These are phyloP conservation scores for Trypoxylon attenuatum DNA, from an alignment of 2,888 invertebrate genomes.

Conservation along the genomic window DNA sequence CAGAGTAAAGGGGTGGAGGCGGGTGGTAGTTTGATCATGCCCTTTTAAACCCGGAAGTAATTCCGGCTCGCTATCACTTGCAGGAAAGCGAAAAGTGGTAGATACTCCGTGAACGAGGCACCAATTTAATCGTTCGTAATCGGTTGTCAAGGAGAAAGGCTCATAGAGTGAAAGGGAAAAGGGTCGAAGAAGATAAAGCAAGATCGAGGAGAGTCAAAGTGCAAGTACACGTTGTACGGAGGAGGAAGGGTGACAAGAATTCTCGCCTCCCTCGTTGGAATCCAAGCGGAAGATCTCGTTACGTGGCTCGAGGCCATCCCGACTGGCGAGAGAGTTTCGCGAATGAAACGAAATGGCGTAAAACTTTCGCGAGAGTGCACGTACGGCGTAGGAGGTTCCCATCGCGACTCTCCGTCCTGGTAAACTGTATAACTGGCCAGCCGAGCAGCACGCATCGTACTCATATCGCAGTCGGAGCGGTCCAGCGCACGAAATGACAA, in stretches of 20 bases:
- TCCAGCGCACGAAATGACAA: slow-evolving; percentile 45
- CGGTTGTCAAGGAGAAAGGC: not conserved
- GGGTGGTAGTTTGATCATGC: no score
- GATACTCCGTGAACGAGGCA: not conserved
- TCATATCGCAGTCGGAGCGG: slow-evolving; percentile 22
- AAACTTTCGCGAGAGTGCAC: slow-evolving; percentile 51
- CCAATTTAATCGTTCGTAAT: not conserved
- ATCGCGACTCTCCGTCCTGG: slow-evolving; percentile 8
- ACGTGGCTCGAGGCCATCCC: slow-evolving; percentile 33
- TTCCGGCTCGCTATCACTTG: no score
- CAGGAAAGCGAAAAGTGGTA: not conserved
- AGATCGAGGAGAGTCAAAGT: not conserved
- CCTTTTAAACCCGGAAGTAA: no score
- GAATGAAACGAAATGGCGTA: slow-evolving; percentile 59
- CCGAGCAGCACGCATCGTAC: slow-evolving; percentile 32
- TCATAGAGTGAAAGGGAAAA: not conserved
- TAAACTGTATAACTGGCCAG: slow-evolving; percentile 36
- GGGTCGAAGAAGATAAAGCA: slow-evolving; percentile 7
- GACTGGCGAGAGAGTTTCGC: slow-evolving; percentile 27
- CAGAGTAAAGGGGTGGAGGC: no score
- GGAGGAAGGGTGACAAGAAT: not conserved
- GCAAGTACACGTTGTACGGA: not conserved
- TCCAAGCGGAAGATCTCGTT: slow-evolving; percentile 53
- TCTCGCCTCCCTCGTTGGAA: slow-evolving; percentile 31
- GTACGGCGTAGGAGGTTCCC: slow-evolving; percentile 14